Evolutionary conservation across 2,888 invertebrate species (phyloP).

Genomic region (Netelia fuscicornis): DNA sequence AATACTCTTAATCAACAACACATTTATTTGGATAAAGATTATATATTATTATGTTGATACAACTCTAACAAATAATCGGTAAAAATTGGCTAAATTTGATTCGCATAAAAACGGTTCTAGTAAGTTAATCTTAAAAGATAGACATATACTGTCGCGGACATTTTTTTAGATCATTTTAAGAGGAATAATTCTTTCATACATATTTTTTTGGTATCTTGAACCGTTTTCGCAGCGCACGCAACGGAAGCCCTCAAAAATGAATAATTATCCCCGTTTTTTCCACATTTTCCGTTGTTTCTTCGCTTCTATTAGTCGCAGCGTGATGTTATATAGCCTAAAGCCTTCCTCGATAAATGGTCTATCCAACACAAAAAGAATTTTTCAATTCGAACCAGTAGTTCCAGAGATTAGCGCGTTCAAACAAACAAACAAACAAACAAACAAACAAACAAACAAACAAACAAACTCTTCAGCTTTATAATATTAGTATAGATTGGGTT

Average conservation of each 20-base stretch:
- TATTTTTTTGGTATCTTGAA: neutral
- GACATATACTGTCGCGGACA: neutral
- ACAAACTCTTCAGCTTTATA: too few species aligned
- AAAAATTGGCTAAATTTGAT: neutral
- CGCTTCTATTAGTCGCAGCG: too few species aligned
- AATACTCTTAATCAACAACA: neutral
- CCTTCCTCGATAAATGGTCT: neutral
- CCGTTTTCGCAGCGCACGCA: neutral
- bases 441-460: too few species aligned
- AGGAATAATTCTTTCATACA: neutral
- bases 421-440: too few species aligned
- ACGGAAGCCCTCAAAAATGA: neutral
- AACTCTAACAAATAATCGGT: neutral
- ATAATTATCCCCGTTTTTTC: neutral
- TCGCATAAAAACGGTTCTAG: neutral
- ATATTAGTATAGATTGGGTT: too few species aligned
- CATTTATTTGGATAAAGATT: neutral
- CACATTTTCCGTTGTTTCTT: neutral
- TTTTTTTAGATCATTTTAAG: neutral
- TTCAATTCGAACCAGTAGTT: neutral
- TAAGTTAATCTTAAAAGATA: neutral
- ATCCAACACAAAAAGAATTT: constrained; percentile 1
- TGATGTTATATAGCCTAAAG: too few species aligned
- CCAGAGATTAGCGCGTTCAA: too few species aligned
- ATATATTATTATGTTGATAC: neutral